These are phyloP conservation scores for Tokudaia muenninki DNA, from an alignment of 2,797 vertebrate species.

Conservation along the genomic window DNA sequence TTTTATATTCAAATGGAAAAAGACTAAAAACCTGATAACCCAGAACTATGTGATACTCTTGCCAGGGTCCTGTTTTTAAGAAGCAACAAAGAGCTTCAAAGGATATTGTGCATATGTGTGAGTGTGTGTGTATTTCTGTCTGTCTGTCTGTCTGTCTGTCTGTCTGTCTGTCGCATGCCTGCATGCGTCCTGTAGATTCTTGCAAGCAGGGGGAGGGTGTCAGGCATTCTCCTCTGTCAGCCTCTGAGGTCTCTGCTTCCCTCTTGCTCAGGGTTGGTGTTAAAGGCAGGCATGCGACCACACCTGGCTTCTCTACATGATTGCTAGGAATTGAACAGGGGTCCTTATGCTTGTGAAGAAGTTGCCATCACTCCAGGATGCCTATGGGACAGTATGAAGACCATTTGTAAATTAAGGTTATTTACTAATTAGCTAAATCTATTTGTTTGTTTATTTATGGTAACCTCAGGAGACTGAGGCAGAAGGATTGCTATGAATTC, in stretches of 20 bases:
- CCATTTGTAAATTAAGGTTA: background rate
- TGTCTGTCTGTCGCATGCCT: background rate
- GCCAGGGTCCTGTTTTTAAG: background rate
- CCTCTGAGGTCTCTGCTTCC: background rate
- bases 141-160: background rate
- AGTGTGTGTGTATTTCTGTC: background rate
- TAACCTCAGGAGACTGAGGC: background rate
- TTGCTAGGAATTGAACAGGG: background rate
- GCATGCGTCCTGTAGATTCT: background rate
- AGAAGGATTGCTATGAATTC: background rate
- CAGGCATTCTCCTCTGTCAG: background rate
- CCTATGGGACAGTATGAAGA: background rate
- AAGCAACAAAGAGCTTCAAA: background rate
- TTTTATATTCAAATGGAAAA: background rate
- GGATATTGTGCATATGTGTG: background rate
- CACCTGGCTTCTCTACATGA: background rate
- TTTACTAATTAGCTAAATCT: background rate
- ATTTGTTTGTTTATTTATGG: background rate
- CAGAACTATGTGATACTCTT: background rate
- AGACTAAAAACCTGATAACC: background rate
- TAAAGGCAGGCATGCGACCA: fast-evolving
- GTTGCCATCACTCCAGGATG: background rate
- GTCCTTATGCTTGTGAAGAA: background rate
- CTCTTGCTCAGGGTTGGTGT: background rate
- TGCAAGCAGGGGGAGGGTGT: background rate